A percentile compares a stretch with the other conserved stretches of the same genome.
Conservation (phyloP, 2,888 invertebrate species). For the Drosophila kanekoi region DNA sequence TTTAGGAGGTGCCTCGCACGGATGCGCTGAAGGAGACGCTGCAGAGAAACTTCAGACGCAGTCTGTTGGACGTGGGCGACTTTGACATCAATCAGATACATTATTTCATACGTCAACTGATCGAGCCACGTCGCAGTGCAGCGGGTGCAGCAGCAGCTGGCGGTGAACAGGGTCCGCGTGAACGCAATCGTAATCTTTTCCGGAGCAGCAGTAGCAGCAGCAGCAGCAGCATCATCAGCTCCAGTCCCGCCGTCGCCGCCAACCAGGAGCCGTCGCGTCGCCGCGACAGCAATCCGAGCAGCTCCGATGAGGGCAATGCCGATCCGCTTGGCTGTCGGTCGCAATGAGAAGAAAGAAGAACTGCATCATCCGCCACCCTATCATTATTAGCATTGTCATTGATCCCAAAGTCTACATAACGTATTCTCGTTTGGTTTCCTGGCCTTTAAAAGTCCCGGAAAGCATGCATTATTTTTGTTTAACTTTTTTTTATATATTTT, state of each 20-base stretch:
- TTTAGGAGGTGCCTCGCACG: conserved; percentile 17
- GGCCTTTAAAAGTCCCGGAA: conserved; percentile 34
- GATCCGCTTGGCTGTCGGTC: conserved; percentile 66
- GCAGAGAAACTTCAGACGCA: conserved; percentile 76
- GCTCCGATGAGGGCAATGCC: conserved; percentile 51
- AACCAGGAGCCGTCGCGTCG: not conserved
- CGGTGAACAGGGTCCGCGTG: not conserved
- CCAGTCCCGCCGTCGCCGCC: not conserved
- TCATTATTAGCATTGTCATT: conserved; percentile 10
- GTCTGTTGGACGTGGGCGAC: conserved; percentile 57
- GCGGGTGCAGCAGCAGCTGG: not conserved
- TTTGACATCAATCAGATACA: conserved; percentile 80
- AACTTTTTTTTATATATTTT: conserved; percentile 12
- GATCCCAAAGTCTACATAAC: conserved; percentile 38
- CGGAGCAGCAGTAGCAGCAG: conserved; percentile 37
- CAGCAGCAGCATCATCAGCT: conserved; percentile 27
- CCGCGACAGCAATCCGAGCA: conserved; percentile 22
- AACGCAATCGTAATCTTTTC: not conserved
- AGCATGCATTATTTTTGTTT: conserved; percentile 5
- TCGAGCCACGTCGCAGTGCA: conserved; percentile 56
- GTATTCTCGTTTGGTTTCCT: conserved; percentile 5
- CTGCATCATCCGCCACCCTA: conserved; percentile 1
- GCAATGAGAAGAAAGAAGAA: conserved; percentile 56
- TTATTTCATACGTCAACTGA: conserved; percentile 80
- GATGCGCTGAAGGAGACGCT: conserved; percentile 66